Evolutionary conservation across 2,797 vertebrate species (phyloP).

Genomic region (Tragelaphus eurycerus): DNA sequence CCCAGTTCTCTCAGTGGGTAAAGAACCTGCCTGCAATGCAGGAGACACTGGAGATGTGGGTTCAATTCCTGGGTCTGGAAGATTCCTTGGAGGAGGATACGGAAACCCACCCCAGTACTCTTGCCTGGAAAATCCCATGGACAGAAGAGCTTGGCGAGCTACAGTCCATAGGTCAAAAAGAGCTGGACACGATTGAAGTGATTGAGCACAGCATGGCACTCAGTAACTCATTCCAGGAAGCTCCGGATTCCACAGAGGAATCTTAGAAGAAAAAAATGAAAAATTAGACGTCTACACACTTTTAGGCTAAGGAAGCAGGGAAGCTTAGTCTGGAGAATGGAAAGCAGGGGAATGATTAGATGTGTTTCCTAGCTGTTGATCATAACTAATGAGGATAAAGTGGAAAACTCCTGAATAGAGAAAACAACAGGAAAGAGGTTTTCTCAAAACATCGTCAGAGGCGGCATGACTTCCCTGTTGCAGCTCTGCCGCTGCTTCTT

Average conservation of each 20-base stretch:
- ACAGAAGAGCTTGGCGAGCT: background rate
- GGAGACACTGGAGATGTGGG: background rate
- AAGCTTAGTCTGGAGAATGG: background rate
- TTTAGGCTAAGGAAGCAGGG: background rate
- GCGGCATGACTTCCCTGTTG: rapidly evolving
- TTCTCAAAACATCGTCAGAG: background rate
- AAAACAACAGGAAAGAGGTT: background rate
- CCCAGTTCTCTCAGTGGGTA: background rate
- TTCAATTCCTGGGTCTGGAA: background rate
- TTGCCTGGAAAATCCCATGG: background rate
- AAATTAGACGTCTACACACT: background rate
- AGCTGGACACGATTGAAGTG: background rate
- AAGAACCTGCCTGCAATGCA: background rate
- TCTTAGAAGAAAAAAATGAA: background rate
- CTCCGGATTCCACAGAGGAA: background rate
- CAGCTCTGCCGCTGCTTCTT: background rate
- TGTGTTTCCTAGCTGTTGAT: background rate
- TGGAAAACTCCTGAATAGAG: background rate
- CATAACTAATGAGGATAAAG: background rate
- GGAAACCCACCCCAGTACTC: background rate
- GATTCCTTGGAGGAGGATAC: background rate
- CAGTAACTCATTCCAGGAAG: background rate
- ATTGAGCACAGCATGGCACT: background rate
- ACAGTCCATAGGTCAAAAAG: background rate
- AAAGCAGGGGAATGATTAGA: rapidly evolving